Conservation (phyloP, 2,113 vertebrate genomes). For the Oryzias woworae region DNA sequence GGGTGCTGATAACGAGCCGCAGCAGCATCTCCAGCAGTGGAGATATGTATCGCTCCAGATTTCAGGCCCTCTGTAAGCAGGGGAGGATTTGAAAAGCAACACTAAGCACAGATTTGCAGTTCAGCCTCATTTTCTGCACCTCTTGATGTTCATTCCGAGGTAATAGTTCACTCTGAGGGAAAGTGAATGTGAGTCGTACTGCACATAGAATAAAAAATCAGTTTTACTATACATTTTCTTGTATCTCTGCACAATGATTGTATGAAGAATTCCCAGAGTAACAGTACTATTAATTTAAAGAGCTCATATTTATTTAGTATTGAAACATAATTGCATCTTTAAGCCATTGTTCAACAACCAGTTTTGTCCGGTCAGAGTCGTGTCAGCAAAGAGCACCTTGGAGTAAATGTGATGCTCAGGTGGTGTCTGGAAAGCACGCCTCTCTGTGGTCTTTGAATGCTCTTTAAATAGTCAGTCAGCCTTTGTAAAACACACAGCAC, state of each 20-base stretch:
- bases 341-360: too few relatives aligned
- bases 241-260: too few relatives aligned
- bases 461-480: neutral
- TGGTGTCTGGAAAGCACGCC: neutral
- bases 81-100: conserved; percentile 43
- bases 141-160: conserved; percentile 16
- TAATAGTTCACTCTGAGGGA: conserved; percentile 11
- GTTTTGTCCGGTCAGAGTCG: too few relatives aligned
- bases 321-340: too few relatives aligned
- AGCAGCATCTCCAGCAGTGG: conserved; percentile 27
- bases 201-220: neutral
- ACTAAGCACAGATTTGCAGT: conserved; percentile 19
- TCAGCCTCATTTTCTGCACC: conserved; percentile 34
- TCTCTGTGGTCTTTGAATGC: neutral
- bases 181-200: neutral
- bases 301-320: too few relatives aligned
- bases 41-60: conserved; percentile 63
- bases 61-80: conserved; percentile 42
- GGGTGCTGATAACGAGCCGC: conserved; percentile 55
- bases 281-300: too few relatives aligned
- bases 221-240: neutral
- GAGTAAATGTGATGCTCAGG: too few relatives aligned
- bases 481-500: neutral
- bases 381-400: too few relatives aligned
- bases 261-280: too few relatives aligned